phyloP scores from a whole-genome alignment of 1,140 invertebrate genomes.

The Drosophila melanogaster region Release_6_plus_ISO1_MT NC_004354.4:248501-249000 shows the following conservation, averaged over 20 bases:
- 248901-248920: constrained; percentile 47
- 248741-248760: constrained; percentile 66
- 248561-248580: constrained; percentile 40
- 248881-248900: constrained; percentile 66
- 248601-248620: constrained; percentile 3
- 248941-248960: neutral
- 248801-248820: constrained; percentile 59
- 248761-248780: constrained; percentile 50
- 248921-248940: constrained; percentile 45
- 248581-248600: constrained; percentile 53
- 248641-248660: constrained; percentile 76
- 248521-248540: neutral
- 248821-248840: constrained; percentile 34
- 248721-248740: constrained; percentile 52
- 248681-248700: constrained; percentile 19
- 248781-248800: constrained; percentile 1
- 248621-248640: constrained; percentile 21
- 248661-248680: constrained; percentile 68
- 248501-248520: neutral
- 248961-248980: neutral
- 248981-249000: neutral
- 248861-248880: constrained; percentile 74
- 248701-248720: constrained; percentile 13
- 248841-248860: constrained; percentile 40
- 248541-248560: constrained; percentile 10